phyloP scores from a whole-genome alignment of 2,797 vertebrate species.

The Neostethus bicornis region DNA sequence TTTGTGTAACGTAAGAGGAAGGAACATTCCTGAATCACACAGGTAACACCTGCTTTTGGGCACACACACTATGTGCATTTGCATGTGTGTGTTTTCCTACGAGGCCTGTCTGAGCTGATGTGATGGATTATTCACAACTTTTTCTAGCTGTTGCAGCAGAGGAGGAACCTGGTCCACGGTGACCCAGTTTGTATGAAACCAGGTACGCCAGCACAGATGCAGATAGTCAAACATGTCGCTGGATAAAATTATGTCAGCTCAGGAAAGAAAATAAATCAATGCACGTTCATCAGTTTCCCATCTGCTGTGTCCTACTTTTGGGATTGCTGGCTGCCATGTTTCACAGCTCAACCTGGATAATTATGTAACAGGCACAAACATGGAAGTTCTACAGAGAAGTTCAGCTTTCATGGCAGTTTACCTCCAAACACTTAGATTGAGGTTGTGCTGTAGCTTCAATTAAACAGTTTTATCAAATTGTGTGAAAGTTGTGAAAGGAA shows the following conservation, averaged over 20 bases:
- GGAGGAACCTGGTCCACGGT: constrained; percentile 54
- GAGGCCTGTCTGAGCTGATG: constrained; percentile 30
- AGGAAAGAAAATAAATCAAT: constrained; percentile 52
- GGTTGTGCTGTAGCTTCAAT: no score
- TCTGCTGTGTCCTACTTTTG: constrained; percentile 63
- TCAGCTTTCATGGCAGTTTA: background rate
- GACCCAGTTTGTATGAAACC: constrained; percentile 68
- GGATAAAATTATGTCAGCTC: constrained; percentile 32
- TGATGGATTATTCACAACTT: constrained; percentile 70
- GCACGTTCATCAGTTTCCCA: constrained; percentile 58
- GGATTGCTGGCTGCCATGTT: constrained; percentile 26
- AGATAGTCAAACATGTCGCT: constrained; percentile 5
- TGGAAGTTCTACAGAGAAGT: constrained; percentile 7
- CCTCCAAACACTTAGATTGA: no score
- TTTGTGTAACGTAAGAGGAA: constrained; percentile 16
- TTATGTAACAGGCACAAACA: constrained; percentile 16
- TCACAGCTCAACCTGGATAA: constrained; percentile 33
- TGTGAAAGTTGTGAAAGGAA: background rate
- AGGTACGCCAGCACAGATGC: background rate
- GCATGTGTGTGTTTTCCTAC: background rate
- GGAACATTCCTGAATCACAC: constrained; percentile 22
- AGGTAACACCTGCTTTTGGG: constrained; percentile 35
- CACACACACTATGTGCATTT: background rate
- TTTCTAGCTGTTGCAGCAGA: constrained; percentile 50
- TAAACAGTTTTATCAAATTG: background rate